These are phyloP conservation scores for Phrynocephalus vlangalii DNA, from an alignment of 2,797 vertebrate genomes.

Conservation along the genomic window DNA sequence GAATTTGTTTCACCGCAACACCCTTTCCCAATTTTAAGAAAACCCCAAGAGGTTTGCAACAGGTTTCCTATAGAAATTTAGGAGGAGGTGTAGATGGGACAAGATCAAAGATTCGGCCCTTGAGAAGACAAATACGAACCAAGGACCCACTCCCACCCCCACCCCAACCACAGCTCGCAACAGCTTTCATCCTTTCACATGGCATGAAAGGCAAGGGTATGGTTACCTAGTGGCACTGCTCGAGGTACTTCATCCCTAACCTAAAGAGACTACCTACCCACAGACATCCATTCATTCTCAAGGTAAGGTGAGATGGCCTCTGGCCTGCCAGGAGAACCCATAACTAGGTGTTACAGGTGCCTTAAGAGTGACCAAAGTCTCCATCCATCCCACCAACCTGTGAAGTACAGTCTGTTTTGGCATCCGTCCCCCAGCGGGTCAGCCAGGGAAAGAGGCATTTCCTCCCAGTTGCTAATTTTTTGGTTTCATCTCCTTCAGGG, in stretches of 20 bases:
- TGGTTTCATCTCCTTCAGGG: too few relatives aligned
- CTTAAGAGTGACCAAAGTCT: too few relatives aligned
- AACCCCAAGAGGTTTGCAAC: conserved; percentile 25
- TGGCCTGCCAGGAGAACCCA: not conserved
- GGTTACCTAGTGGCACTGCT: not conserved
- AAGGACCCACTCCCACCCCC: not conserved
- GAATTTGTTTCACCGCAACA: not conserved
- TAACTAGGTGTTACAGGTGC: not conserved
- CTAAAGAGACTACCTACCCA: not conserved
- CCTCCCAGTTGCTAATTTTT: too few relatives aligned
- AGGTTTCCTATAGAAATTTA: conserved; percentile 56
- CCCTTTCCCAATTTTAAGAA: too few relatives aligned
- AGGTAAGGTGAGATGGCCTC: too few relatives aligned
- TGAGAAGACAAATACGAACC: conserved; percentile 55
- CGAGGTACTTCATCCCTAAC: not conserved
- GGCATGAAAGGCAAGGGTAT: not conserved
- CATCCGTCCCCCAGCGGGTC: not conserved
- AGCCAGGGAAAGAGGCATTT: not conserved
- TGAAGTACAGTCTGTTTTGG: not conserved
- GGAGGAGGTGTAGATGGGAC: conserved; percentile 51
- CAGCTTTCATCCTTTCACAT: not conserved
- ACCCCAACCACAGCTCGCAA: too few relatives aligned
- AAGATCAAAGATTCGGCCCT: conserved; percentile 53
- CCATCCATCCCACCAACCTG: not conserved
- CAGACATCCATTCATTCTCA: not conserved